These are phyloP conservation scores for Lasioglossum pauxillum DNA, from an alignment of 2,888 invertebrate genomes.

Conservation along the genomic window DNA sequence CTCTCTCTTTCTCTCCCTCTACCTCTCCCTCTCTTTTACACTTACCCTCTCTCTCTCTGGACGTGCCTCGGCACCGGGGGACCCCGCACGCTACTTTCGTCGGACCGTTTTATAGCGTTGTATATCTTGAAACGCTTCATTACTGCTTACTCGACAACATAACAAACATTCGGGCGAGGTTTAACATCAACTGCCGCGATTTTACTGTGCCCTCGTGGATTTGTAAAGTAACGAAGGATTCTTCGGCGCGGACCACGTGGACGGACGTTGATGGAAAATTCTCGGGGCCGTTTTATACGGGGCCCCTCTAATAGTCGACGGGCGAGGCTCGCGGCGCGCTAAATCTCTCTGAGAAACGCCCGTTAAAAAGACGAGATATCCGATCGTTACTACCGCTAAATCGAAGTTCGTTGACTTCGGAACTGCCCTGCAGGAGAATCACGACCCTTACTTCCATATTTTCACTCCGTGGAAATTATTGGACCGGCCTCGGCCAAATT, in stretches of 20 bases:
- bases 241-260: conserved; percentile 28
- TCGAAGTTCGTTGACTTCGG: conserved; percentile 18
- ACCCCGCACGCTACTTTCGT: conserved; percentile 60
- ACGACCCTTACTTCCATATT: background rate
- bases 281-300: conserved; percentile 40
- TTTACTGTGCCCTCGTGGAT: conserved; percentile 53
- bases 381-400: conserved; percentile 26
- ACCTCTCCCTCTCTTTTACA: background rate
- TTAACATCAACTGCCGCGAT: conserved; percentile 59
- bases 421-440: background rate
- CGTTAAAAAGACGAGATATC: conserved; percentile 23
- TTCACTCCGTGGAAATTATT: background rate
- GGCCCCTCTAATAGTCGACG: conserved; percentile 8
- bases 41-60: conserved; percentile 1
- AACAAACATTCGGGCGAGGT: conserved; percentile 61
- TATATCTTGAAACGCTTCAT: conserved; percentile 69
- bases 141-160: conserved; percentile 67
- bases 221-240: conserved; percentile 56
- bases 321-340: conserved; percentile 3
- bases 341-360: conserved; percentile 25
- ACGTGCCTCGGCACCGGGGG: conserved; percentile 36
- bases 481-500: background rate
- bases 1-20: background rate
- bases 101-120: conserved; percentile 63
- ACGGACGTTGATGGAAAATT: conserved; percentile 43